phyloP scores from a whole-genome alignment of 2,113 vertebrate genomes.

The Sorex araneus region DNA sequence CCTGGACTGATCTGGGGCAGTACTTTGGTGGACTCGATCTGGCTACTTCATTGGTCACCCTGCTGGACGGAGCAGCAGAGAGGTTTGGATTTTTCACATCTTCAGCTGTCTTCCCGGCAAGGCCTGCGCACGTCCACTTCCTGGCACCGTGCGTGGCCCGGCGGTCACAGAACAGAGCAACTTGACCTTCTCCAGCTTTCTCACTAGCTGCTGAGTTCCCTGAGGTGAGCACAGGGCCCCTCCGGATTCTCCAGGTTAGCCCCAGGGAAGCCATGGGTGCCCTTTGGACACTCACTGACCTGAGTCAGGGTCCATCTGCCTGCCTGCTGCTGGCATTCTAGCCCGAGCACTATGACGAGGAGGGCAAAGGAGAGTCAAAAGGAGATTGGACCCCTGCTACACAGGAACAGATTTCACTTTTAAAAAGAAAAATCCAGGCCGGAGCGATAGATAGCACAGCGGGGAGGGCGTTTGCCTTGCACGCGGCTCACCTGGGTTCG shows the following conservation, averaged over 20 bases:
- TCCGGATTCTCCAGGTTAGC: background rate
- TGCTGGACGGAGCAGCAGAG: background rate
- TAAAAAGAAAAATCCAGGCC: too few relatives aligned
- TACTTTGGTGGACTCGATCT: background rate
- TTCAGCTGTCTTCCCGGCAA: background rate
- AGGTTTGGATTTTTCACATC: background rate
- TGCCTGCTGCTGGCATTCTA: background rate
- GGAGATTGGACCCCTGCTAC: constrained; percentile 1
- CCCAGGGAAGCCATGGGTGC: accelerated
- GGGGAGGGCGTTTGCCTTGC: too few relatives aligned
- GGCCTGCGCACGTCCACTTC: background rate
- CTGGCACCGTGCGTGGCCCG: accelerated
- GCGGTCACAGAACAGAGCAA: accelerated
- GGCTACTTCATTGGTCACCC: background rate
- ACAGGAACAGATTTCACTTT: background rate
- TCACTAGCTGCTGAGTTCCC: background rate
- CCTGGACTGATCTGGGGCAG: background rate
- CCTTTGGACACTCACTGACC: background rate
- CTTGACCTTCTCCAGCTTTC: too few relatives aligned
- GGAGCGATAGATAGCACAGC: too few relatives aligned
- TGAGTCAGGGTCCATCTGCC: background rate
- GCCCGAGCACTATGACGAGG: background rate
- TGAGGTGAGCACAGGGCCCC: background rate
- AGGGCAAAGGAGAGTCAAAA: background rate
- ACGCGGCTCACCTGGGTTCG: too few relatives aligned